Conservation (phyloP, 2,113 vertebrate genomes). For the Pelusios castaneus region DNA sequence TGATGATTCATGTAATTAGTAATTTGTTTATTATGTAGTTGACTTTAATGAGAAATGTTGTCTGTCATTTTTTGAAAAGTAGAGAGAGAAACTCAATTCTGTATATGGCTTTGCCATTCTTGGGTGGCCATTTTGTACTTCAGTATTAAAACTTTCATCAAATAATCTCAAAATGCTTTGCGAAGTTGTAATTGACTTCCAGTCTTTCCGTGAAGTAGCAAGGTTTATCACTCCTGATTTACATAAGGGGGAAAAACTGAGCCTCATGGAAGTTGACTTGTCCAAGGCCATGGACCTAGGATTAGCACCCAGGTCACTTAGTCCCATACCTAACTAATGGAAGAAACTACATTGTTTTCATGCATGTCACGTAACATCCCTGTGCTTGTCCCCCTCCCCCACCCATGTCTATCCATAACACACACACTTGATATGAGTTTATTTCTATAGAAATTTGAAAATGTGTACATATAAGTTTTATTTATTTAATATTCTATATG, state of each 20-base stretch:
- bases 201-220: background rate
- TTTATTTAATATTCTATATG: background rate
- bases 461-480: background rate
- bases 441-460: background rate
- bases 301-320: background rate
- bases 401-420: background rate
- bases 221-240: background rate
- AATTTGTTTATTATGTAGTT: background rate
- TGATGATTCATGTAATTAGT: background rate
- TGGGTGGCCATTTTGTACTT: background rate
- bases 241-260: background rate
- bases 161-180: background rate
- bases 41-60: background rate
- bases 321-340: background rate
- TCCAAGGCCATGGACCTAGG: background rate
- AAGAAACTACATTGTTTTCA: background rate
- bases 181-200: background rate
- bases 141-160: background rate
- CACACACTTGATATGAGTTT: background rate
- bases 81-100: background rate
- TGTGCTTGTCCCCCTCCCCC: background rate
- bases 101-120: background rate
- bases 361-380: too few species aligned
- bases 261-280: background rate
- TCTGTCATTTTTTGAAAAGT: background rate